Base-by-base conservation (phyloP, 2,888 invertebrate genomes). In the Volucella bombylans region DNA sequence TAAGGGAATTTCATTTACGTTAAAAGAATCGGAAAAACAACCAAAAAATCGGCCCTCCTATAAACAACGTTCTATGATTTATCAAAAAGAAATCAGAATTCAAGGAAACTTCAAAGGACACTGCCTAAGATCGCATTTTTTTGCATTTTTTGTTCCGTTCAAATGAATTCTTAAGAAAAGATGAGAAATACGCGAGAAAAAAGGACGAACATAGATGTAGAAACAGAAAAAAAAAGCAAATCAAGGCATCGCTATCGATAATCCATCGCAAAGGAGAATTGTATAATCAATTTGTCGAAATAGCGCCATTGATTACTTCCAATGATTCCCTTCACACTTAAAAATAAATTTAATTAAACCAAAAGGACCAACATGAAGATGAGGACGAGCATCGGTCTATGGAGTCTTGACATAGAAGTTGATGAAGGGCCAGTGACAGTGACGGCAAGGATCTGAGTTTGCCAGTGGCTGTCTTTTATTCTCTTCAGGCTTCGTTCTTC, bases 261-360 rank as follows among this genome's bases (percentile, higher is more conserved):
- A 18, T 43, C 52, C 54, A 69, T 64, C 69, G 54, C 39, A 11
- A 39, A 74, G 50, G 31, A 31, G 31, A 57, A 64, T 67, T 76
- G 71, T 59, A 39, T 76, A 83, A 80, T 83, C 79, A 83, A 83
- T 79, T 83, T 74, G 71, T 83, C 74, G 59, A 55, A 71, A 61
- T 69, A 83, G 80, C 54, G 69, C 61, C 69, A 83, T 83, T 80
- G 83, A 74, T 31, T 23, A 1, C 2, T 73, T 64, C 10, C 55
- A 47, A 47, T 65, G 74, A 49, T 77, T 77, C 72, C 65, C 55
- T 68, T 77, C 67, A 49, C 59, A 71, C 68, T 83, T 74, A 47
- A 14, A 68, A 74, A 65, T 64, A 71, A 79, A 71, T 74, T 65
- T 54, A 78, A 78, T 54, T 78, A 57, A 59, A 68, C 50, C 39